Percentiles rank a stretch among this genome's conserved stretches.
These are phyloP conservation scores for Eufriesea mexicana DNA, from an alignment of 1,140 invertebrate genomes.

Conservation along the genomic window DNA sequence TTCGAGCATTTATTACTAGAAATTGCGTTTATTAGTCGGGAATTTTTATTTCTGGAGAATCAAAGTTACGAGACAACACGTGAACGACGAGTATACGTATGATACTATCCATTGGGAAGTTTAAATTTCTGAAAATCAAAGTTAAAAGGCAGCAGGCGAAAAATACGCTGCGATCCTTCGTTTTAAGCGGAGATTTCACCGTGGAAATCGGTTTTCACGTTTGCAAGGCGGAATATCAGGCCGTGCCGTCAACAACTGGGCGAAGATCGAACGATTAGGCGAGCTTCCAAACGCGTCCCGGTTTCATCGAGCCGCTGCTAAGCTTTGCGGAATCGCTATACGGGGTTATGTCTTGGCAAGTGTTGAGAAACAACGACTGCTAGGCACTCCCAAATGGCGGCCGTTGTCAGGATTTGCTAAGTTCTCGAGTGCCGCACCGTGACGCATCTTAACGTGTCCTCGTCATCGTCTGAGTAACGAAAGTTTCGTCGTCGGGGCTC, in stretches of 20 bases:
- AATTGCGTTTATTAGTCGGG: too few species aligned
- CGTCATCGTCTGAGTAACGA: slow-evolving; percentile 39
- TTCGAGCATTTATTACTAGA: too few species aligned
- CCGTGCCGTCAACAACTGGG: neutral
- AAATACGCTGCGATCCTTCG: too few species aligned
- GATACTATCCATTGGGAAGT: too few species aligned
- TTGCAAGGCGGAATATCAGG: neutral
- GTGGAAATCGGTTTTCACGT: neutral
- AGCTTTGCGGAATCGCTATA: slow-evolving; percentile 36
- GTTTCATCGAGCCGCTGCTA: slow-evolving; percentile 25
- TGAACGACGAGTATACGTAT: too few species aligned
- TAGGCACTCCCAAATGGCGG: slow-evolving; percentile 66
- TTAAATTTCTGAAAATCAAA: too few species aligned
- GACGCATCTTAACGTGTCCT: slow-evolving; percentile 67
- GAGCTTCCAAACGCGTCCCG: slow-evolving; percentile 48
- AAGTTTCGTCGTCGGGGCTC: slow-evolving; percentile 57
- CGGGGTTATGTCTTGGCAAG: slow-evolving; percentile 68
- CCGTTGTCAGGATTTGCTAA: slow-evolving; percentile 67
- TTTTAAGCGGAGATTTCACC: neutral
- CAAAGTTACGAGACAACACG: too few species aligned
- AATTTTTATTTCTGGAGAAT: too few species aligned
- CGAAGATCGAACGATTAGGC: slow-evolving; percentile 59
- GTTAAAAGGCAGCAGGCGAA: too few species aligned
- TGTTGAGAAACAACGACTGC: slow-evolving; percentile 51
- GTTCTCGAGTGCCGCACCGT: slow-evolving; percentile 59